Percentiles rank a stretch among this genome's conserved stretches.
Evolutionary conservation across 2,797 vertebrate species (phyloP).

Genomic region (Sternarchorhynchus goeldii): DNA sequence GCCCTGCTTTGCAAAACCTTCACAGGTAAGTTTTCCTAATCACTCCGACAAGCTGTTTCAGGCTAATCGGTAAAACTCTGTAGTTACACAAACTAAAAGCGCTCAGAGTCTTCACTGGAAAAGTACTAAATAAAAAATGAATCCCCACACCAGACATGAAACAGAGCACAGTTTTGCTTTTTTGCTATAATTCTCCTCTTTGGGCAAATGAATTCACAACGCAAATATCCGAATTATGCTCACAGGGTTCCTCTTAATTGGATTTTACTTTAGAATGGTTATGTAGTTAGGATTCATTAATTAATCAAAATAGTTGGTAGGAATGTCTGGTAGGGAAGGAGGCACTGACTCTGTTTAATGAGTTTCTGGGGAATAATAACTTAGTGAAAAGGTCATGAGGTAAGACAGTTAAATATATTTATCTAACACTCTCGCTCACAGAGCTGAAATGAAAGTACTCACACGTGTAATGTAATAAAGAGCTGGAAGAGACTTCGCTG

Average conservation of each 20-base stretch:
- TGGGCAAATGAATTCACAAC: constrained; percentile 74
- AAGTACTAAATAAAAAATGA: constrained; percentile 71
- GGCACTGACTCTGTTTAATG: constrained; percentile 65
- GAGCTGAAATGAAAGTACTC: not conserved
- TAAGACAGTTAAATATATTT: constrained; percentile 9
- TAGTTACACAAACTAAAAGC: not conserved
- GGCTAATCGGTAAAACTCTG: not conserved
- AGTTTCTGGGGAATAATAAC: constrained; percentile 68
- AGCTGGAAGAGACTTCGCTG: not conserved
- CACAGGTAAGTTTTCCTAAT: no score
- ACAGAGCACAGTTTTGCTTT: constrained; percentile 67
- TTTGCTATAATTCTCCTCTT: constrained; percentile 68
- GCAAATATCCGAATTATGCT: constrained; percentile 69
- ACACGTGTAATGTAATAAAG: not conserved
- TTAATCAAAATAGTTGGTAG: constrained; percentile 75
- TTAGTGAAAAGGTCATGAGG: constrained; percentile 39
- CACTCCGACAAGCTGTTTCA: not conserved
- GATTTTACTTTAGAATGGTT: constrained; percentile 72
- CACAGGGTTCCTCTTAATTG: constrained; percentile 72
- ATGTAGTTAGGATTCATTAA: constrained; percentile 75
- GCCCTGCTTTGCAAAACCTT: no score
- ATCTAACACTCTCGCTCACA: not conserved
- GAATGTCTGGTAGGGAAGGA: constrained; percentile 68
- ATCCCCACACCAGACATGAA: constrained; percentile 72
- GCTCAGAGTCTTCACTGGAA: not conserved